These are phyloP conservation scores for Popillia japonica DNA, from an alignment of 1,140 invertebrate genomes.

Conservation along the genomic window DNA sequence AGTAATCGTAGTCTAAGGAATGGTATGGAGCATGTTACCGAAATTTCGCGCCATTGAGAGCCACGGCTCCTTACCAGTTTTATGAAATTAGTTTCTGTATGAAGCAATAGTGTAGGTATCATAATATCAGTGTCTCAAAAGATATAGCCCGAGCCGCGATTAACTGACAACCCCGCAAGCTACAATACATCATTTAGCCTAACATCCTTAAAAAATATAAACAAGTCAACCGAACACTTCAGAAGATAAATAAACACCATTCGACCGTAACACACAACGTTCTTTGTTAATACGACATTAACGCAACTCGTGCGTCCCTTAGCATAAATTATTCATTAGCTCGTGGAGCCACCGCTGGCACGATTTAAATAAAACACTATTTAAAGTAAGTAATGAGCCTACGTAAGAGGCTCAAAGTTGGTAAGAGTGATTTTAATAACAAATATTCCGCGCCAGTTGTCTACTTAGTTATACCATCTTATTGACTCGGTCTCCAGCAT, in stretches of 20 bases:
- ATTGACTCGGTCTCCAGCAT: not conserved
- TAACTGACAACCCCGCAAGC: too few species aligned
- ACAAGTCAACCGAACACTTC: not conserved
- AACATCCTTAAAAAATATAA: not conserved
- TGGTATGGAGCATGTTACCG: too few species aligned
- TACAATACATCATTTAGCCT: not conserved
- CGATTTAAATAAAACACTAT: slow-evolving; percentile 6
- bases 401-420: not conserved
- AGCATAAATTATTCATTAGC: slow-evolving; percentile 13
- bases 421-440: not conserved
- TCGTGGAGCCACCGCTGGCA: not conserved
- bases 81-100: too few species aligned
- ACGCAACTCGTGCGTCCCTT: slow-evolving; percentile 16
- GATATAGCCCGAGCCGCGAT: too few species aligned
- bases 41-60: too few species aligned
- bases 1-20: too few species aligned
- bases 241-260: not conserved
- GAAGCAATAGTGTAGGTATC: too few species aligned
- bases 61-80: too few species aligned
- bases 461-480: not conserved
- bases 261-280: not conserved
- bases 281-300: slow-evolving; percentile 16
- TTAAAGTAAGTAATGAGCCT: not conserved
- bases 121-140: too few species aligned
- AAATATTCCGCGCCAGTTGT: not conserved